These are phyloP conservation scores for Harpagifer antarcticus DNA, from an alignment of 2,797 vertebrate species.

Conservation along the genomic window DNA sequence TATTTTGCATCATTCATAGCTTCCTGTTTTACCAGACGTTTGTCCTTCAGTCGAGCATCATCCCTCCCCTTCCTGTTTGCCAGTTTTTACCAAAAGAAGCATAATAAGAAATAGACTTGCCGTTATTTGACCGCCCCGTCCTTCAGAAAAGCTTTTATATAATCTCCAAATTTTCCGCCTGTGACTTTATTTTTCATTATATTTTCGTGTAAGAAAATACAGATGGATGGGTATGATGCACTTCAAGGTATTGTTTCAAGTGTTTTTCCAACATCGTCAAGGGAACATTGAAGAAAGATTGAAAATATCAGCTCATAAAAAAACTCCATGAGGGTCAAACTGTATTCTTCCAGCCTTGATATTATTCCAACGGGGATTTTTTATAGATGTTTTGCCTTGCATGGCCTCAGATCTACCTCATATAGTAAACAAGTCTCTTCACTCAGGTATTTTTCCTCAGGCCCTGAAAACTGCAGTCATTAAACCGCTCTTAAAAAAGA, in stretches of 20 bases:
- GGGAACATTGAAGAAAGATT: conserved; percentile 3
- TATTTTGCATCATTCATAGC: conserved; percentile 48
- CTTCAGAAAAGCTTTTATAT: conserved; percentile 37
- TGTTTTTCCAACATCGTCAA: conserved; percentile 24
- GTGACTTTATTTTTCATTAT: conserved; percentile 6
- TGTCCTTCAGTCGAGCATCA: conserved; percentile 69
- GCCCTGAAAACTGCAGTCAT: too few relatives aligned
- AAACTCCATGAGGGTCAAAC: not conserved
- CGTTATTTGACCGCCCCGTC: conserved; percentile 30
- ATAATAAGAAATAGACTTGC: conserved; percentile 40
- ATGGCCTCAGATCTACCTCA: too few relatives aligned
- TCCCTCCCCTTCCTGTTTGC: conserved; percentile 52
- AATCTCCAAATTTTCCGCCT: conserved; percentile 7
- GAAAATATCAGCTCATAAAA: conserved; percentile 19
- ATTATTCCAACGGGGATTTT: too few relatives aligned
- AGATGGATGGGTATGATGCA: not conserved
- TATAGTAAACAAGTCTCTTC: too few relatives aligned
- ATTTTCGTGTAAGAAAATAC: not conserved
- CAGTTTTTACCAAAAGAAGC: conserved; percentile 31
- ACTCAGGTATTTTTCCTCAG: too few relatives aligned
- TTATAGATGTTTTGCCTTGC: too few relatives aligned
- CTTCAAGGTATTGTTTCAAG: conserved; percentile 27
- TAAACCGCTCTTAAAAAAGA: too few relatives aligned
- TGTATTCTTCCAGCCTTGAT: too few relatives aligned
- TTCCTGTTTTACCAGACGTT: conserved; percentile 66